Conservation (phyloP, 2,888 invertebrate genomes). For the Nudaria mundana region DNA sequence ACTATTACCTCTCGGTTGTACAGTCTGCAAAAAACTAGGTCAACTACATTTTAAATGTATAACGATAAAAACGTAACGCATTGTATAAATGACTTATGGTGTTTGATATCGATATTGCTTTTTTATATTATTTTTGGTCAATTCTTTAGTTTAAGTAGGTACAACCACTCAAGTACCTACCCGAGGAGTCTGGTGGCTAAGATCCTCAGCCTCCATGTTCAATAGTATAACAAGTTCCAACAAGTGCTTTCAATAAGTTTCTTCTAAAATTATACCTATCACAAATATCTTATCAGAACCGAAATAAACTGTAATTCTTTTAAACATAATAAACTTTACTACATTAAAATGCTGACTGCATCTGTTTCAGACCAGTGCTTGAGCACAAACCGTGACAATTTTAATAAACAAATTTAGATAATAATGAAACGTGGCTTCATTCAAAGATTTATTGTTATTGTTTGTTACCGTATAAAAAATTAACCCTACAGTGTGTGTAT, state of each 20-base stretch:
- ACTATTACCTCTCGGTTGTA: constrained; percentile 42
- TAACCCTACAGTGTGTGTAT: too few relatives aligned
- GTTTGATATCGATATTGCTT: background rate
- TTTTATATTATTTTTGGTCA: background rate
- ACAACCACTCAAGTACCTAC: too few relatives aligned
- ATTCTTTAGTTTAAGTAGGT: background rate
- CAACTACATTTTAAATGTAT: background rate
- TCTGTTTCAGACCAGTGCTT: constrained; percentile 32
- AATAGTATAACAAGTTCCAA: too few relatives aligned
- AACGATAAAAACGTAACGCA: background rate
- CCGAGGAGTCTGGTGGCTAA: too few relatives aligned
- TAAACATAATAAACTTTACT: too few relatives aligned
- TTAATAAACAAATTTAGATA: constrained; percentile 37
- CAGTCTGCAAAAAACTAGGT: constrained; percentile 33
- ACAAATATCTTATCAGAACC: too few relatives aligned
- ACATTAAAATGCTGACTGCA: constrained; percentile 17
- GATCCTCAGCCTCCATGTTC: too few relatives aligned
- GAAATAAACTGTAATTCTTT: too few relatives aligned
- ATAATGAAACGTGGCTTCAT: constrained; percentile 32
- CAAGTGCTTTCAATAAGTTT: too few relatives aligned
- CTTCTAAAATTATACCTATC: too few relatives aligned
- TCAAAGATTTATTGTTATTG: too few relatives aligned
- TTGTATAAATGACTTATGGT: background rate
- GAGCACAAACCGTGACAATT: constrained; percentile 29
- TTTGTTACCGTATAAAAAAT: too few relatives aligned